Conservation (phyloP, 2,113 vertebrate genomes). For the Pelodiscus sinensis region DNA sequence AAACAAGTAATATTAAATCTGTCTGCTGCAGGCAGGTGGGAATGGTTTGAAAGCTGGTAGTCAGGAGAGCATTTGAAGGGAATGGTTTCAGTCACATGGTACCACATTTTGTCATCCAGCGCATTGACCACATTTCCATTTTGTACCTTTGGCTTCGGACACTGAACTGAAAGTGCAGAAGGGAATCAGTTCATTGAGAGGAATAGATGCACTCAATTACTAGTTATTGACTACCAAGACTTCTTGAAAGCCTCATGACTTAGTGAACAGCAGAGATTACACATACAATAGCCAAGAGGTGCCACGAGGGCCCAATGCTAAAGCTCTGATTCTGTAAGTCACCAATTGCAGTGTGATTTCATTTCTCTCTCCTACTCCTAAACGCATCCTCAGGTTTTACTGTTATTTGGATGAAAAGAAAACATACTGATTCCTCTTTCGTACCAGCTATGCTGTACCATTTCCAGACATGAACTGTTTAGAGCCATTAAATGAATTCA, state of each 20-base stretch:
- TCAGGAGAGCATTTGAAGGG: background rate
- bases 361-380: background rate
- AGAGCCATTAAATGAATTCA: background rate
- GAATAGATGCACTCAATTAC: background rate
- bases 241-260: background rate
- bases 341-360: background rate
- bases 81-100: background rate
- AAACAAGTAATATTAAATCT: background rate
- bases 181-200: background rate
- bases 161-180: conserved; percentile 53
- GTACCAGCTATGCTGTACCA: rapidly evolving
- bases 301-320: too few relatives aligned
- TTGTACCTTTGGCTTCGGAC: conserved; percentile 35
- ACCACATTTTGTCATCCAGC: rapidly evolving
- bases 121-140: background rate
- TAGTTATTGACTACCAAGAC: background rate
- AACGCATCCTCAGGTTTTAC: background rate
- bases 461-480: background rate
- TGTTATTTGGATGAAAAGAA: background rate
- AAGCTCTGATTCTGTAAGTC: background rate
- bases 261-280: background rate
- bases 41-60: rapidly evolving
- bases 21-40: rapidly evolving
- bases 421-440: background rate
- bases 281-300: background rate